Conservation (phyloP, 2,113 vertebrate genomes). For the Anolis carolinensis region DNA sequence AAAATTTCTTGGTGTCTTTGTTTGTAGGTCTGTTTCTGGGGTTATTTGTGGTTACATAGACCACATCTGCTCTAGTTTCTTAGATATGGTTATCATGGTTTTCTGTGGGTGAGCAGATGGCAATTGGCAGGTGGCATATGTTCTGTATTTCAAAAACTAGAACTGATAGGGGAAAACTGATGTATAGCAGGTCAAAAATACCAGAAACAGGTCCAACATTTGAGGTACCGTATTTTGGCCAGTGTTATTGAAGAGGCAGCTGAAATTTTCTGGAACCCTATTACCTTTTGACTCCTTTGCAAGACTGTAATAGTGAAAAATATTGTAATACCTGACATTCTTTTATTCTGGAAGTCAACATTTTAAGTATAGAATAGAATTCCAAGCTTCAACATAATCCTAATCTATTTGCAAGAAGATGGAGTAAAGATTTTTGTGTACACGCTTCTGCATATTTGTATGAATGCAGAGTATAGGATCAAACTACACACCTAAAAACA, state of each 20-base stretch:
- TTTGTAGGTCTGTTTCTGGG: no score
- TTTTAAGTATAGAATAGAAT: not conserved
- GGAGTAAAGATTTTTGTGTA: not conserved
- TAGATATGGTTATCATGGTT: no score
- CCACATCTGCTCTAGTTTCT: not conserved
- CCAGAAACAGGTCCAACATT: no score
- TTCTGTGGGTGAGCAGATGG: no score
- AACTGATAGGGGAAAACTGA: no score
- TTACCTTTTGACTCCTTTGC: not conserved
- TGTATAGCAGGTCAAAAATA: no score
- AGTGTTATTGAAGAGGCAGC: no score
- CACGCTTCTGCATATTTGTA: not conserved
- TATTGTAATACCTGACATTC: not conserved
- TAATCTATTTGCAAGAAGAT: not conserved
- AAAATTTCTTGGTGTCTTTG: no score
- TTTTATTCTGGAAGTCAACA: not conserved
- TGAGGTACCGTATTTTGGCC: no score
- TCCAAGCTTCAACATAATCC: not conserved
- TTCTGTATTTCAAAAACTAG: no score
- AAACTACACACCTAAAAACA: not conserved
- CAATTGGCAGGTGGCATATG: no score
- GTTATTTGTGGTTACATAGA: no score
- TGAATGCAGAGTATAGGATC: not conserved
- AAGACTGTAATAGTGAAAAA: not conserved
- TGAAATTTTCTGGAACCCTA: not conserved